A percentile compares a stretch with the other conserved stretches of the same genome.
phyloP scores from a whole-genome alignment of 2,113 vertebrate genomes.

The Rostratula benghalensis region DNA sequence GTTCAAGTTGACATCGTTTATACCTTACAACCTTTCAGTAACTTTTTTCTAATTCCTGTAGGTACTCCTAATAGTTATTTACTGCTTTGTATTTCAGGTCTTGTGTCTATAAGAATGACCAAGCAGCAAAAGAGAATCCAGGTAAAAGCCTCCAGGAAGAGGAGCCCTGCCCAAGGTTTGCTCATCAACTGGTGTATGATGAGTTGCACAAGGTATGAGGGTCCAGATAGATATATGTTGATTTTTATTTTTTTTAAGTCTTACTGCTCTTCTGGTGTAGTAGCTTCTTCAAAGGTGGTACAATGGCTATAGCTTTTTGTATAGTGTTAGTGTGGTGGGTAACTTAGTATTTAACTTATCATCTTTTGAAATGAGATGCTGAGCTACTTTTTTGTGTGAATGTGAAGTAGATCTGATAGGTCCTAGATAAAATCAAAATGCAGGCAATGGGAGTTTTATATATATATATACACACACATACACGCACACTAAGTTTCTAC shows the following conservation, averaged over 20 bases:
- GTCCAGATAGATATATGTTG: not conserved
- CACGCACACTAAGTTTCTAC: not conserved
- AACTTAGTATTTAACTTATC: not conserved
- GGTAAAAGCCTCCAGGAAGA: conserved; percentile 94
- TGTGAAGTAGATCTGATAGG: not conserved
- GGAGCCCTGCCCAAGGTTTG: conserved; percentile 97
- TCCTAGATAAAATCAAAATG: not conserved
- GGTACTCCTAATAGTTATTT: not conserved
- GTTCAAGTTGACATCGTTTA: not conserved
- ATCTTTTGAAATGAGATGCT: not conserved
- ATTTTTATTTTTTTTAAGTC: not conserved
- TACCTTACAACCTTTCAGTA: not conserved
- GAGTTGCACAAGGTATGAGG: conserved; percentile 93
- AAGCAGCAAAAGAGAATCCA: conserved; percentile 93
- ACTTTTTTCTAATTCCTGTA: not conserved
- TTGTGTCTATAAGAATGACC: conserved; percentile 98
- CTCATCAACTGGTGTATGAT: conserved; percentile 97
- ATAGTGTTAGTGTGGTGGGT: not conserved
- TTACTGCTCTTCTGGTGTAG: not conserved
- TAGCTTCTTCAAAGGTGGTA: not conserved
- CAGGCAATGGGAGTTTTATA: not conserved
- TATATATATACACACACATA: no score
- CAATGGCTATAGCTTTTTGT: not conserved
- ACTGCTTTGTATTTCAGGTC: conserved; percentile 81
- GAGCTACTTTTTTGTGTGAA: not conserved